Conservation (phyloP, 2,797 vertebrate species). For the Muscicapa striata region DNA sequence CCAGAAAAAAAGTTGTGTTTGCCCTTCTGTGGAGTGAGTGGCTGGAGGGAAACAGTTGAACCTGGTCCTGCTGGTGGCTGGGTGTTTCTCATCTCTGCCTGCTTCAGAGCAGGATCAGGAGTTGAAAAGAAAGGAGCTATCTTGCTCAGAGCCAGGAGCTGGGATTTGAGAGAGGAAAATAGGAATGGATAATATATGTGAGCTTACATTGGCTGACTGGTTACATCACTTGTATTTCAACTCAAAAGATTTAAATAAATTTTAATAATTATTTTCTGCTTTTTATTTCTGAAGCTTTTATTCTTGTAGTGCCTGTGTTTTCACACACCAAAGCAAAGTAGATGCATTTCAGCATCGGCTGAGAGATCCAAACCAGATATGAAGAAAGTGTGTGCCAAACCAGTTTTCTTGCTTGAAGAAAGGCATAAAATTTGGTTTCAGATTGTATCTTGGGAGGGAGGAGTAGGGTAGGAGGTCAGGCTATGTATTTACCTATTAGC, state of each 20-base stretch:
- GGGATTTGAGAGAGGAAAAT: background rate
- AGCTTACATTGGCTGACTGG: background rate
- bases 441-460: background rate
- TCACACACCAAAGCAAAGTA: background rate
- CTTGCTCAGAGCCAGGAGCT: background rate
- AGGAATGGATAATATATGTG: accelerated
- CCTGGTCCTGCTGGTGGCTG: accelerated
- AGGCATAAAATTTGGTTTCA: background rate
- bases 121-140: background rate
- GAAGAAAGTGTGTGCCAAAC: background rate
- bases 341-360: background rate
- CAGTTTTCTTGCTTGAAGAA: background rate
- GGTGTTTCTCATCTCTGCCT: accelerated
- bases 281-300: background rate
- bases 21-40: background rate
- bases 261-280: background rate
- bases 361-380: background rate
- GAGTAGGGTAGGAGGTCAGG: background rate
- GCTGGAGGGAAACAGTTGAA: background rate
- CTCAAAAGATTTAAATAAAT: background rate
- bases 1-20: background rate
- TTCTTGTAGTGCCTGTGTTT: background rate
- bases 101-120: accelerated
- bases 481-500: background rate
- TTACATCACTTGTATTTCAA: background rate